Evolutionary conservation across 2,888 invertebrate species (phyloP).

Genomic region (Metopia argyrocephala): DNA sequence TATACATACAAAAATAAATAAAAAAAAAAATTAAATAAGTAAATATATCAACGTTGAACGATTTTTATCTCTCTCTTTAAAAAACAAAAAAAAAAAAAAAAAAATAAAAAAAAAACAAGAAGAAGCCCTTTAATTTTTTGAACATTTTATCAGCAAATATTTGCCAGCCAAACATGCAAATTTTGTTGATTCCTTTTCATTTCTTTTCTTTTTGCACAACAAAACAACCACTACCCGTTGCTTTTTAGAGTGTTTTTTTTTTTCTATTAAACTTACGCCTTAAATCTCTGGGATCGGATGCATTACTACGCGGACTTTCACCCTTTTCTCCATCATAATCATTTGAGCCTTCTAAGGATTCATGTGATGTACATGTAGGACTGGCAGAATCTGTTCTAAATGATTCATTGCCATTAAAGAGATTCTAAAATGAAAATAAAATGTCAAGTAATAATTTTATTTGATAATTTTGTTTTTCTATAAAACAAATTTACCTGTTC

Average conservation of each 20-base stretch:
- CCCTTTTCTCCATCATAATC: slow-evolving; percentile 81
- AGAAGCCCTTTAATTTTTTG: slow-evolving; percentile 36
- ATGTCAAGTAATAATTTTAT: too few species aligned
- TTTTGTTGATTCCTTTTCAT: slow-evolving; percentile 25
- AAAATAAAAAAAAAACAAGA: too few species aligned
- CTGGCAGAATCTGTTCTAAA: slow-evolving; percentile 82
- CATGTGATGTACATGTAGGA: slow-evolving; percentile 82
- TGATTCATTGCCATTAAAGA: slow-evolving; percentile 78
- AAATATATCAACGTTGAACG: slow-evolving; percentile 56
- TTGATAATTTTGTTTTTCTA: neutral
- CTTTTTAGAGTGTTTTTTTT: slow-evolving; percentile 19
- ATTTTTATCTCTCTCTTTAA: slow-evolving; percentile 59
- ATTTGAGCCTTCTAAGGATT: slow-evolving; percentile 81
- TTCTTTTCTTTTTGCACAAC: slow-evolving; percentile 49
- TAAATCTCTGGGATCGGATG: slow-evolving; percentile 80
- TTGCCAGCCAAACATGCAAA: slow-evolving; percentile 64
- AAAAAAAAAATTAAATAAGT: slow-evolving; percentile 58
- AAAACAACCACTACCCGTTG: slow-evolving; percentile 31
- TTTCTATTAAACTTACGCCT: slow-evolving; percentile 80
- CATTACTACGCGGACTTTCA: slow-evolving; percentile 79
- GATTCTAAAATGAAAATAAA: slow-evolving; percentile 70
- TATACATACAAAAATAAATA: slow-evolving; percentile 45
- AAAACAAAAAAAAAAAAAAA: neutral
- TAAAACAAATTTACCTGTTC: slow-evolving; percentile 76
- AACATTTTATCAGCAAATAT: slow-evolving; percentile 63